Base-by-base conservation (phyloP, 2,113 vertebrate genomes). In the Vulpes lagopus region DNA sequence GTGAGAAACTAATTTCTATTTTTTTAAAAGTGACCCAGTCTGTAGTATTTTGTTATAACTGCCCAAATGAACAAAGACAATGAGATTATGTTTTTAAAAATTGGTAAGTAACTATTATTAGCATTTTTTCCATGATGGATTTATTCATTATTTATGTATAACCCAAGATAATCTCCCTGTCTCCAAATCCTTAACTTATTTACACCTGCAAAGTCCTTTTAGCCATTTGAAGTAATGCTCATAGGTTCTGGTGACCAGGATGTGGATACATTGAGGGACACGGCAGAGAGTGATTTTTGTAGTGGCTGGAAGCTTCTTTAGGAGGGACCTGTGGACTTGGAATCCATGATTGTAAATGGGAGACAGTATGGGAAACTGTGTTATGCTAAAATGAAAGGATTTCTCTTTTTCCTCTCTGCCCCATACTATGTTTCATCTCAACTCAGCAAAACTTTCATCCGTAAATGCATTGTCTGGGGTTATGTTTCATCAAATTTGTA, bases 61-160 rank as follows among this genome's bases (percentile, higher is more conserved):
- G 20, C 20, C 53, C 1, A 1, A 71, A n/a, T 59, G 53, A 11
- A 60, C 3, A 4, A 49, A 43, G 64, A 89, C 55, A 64, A 32
- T 27, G 64, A 23, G 87, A 62, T 17, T 57, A 7, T 80, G 10
- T 93, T 95, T 65, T 88, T 4, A 91, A 76, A 96, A 91, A 73
- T 3, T 23, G 25, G 67, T 62, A 92, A 57, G 67, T 69, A 92
- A 57, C 15, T 8, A 22, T 64, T 69, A 65, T 64, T 64, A 23
- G 12, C 35, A 14, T 15, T 38, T 81, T 76, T 64, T 53, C 15
- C 67, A 17, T 43, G 78, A 62, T 38, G 49, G 90, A 3, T 92
- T 86, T 85, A 89, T 91, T 91, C 64, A 89, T 79, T 23, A 7
- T 84, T 65, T 55, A n/a, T 64, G n/a, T 5, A 25, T 79, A 38